phyloP scores from a whole-genome alignment of 2,113 vertebrate species.

The Cynocephalus volans region DNA sequence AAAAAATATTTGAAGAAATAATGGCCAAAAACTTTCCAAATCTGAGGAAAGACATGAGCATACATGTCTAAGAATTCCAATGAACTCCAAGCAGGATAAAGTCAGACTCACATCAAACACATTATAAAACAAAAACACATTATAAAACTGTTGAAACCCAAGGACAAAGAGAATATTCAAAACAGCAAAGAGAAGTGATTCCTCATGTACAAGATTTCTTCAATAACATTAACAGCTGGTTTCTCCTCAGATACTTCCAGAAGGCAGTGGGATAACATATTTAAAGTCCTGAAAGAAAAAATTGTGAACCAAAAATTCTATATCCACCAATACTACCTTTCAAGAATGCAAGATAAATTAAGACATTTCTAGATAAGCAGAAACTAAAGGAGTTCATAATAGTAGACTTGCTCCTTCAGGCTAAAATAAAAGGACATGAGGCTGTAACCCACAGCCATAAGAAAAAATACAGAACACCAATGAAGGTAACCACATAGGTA shows the following conservation, averaged over 20 bases:
- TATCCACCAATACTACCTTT: neutral
- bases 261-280: neutral
- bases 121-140: neutral
- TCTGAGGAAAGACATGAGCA: neutral
- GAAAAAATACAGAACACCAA: neutral
- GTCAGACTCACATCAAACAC: neutral
- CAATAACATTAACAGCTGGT: neutral
- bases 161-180: neutral
- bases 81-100: neutral
- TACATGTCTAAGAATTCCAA: no score
- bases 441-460: neutral
- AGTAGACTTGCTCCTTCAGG: neutral
- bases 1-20: no score
- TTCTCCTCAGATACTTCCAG: neutral
- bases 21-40: no score
- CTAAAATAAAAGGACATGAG: neutral
- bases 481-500: neutral
- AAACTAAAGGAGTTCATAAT: neutral
- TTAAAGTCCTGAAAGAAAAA: neutral
- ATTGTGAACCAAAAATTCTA: neutral
- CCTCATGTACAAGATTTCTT: neutral
- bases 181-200: neutral
- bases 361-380: neutral
- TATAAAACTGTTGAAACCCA: neutral
- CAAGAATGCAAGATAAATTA: neutral